These are phyloP conservation scores for Anodontia alba DNA, from an alignment of 2,888 invertebrate species.

Conservation along the genomic window DNA sequence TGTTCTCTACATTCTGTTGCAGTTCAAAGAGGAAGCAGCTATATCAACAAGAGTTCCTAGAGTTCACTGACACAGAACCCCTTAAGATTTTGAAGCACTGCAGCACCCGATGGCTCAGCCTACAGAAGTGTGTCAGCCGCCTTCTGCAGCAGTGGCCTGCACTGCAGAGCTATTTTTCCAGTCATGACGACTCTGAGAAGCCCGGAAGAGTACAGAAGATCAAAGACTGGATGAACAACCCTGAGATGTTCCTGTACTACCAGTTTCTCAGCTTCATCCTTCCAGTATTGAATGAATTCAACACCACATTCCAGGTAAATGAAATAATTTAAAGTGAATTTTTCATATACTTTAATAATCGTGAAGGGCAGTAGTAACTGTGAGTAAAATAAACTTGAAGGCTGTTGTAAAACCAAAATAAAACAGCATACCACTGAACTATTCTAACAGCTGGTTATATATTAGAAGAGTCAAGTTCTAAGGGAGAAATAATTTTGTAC, in stretches of 20 bases:
- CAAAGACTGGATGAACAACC: not conserved
- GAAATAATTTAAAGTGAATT: not conserved
- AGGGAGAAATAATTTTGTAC: no score
- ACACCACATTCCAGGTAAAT: not conserved
- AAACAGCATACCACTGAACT: no score
- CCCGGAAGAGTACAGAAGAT: not conserved
- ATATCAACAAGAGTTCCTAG: not conserved
- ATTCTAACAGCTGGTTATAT: no score
- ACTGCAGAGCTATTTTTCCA: conserved; percentile 44
- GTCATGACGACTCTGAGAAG: conserved; percentile 36
- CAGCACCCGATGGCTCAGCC: conserved; percentile 52
- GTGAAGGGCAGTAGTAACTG: no score
- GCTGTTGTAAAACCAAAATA: no score
- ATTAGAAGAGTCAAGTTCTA: no score
- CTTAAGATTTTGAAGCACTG: conserved; percentile 39
- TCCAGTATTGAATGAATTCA: not conserved
- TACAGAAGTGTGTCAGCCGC: conserved; percentile 36
- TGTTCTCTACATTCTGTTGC: no score
- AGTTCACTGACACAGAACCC: conserved; percentile 17
- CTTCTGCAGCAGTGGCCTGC: conserved; percentile 56
- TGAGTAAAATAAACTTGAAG: no score
- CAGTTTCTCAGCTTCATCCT: not conserved
- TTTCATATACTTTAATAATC: not conserved
- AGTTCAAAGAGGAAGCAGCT: conserved; percentile 12
- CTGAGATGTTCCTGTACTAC: not conserved